Evolutionary conservation across 2,888 invertebrate genomes (phyloP), one percentile per base, ranked within the genome.

Genomic region (Ormyrus rosae): DNA sequence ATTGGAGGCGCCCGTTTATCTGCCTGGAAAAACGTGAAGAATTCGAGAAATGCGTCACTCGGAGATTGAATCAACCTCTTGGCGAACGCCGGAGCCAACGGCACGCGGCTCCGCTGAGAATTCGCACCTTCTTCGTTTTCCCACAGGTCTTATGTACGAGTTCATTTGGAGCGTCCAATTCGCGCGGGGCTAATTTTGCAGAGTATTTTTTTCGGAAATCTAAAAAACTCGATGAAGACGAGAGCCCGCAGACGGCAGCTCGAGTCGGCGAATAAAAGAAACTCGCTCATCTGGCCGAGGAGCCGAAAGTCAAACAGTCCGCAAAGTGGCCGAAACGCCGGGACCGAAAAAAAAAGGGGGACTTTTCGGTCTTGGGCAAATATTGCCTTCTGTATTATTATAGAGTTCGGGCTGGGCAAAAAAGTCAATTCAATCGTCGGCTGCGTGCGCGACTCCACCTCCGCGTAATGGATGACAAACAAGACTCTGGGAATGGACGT

Each of bases 371-470:
- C 71, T 76, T 80, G 46, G 71, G 60, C 72, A 80, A 80, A 80
- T 75, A 80, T 67, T 72, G 76, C 76, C 80, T 67, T 13, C 80
- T 68, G 76, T 80, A 56, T 80, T 72, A 80, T 80, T 80, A 80
- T 72, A 71, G 80, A 68, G 9, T 48, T 19, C 19, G 9, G 13
- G 61, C 34, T 2, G 8, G 10, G 34, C 51, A 76, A 67, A 60
- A 67, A 76, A 58, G n/a, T 80, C 55, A 80, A 80, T 75, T 80
- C 75, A 50, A 67, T 81, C 77, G 73, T 63, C 19, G 34, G 34
- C 78, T 19, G n/a, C 48, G n/a, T 2, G 19, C 10, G 45, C 65
- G 65, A 34, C 45, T 45, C 60, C 60, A 63, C 65, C 70, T 53
- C 65, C 45, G 19, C 60, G 51, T 60, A 73, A 61, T 64, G 67